These are phyloP conservation scores for Smithornis capensis DNA, from an alignment of 2,113 vertebrate genomes.

Conservation along the genomic window DNA sequence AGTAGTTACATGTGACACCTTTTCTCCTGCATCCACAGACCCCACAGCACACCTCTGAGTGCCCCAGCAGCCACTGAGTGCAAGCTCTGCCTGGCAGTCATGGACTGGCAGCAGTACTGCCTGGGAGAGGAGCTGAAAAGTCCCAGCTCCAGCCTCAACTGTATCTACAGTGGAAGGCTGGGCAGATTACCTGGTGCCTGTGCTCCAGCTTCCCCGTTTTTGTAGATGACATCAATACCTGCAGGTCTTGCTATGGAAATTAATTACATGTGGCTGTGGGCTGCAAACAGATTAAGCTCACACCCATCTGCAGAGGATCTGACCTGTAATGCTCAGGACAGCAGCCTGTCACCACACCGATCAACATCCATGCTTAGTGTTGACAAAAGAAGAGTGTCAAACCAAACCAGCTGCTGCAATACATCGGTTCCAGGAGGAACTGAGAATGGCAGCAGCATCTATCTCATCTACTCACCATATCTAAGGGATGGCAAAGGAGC, in stretches of 20 bases:
- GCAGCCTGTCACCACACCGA: background rate
- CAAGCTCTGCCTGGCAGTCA: background rate
- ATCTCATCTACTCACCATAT: background rate
- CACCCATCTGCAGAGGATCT: background rate
- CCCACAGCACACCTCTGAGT: background rate
- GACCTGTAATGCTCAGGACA: background rate
- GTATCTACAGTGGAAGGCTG: background rate
- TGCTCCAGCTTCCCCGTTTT: background rate
- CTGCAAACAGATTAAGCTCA: background rate
- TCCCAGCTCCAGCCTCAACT: background rate
- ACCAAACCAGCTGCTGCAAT: background rate
- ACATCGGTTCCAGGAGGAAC: accelerated
- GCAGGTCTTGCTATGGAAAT: background rate
- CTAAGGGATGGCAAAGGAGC: background rate
- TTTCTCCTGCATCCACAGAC: background rate
- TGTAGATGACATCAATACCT: background rate
- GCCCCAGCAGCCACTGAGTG: background rate
- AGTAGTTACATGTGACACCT: background rate
- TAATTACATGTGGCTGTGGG: background rate
- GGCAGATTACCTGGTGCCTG: background rate
- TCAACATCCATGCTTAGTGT: accelerated
- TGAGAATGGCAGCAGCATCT: accelerated
- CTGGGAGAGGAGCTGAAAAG: background rate
- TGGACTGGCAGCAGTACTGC: background rate
- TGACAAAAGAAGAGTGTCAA: background rate